Evolutionary conservation across 2,888 invertebrate genomes (phyloP), one percentile per base, ranked within the genome.

Genomic region (Diploptera punctata): DNA sequence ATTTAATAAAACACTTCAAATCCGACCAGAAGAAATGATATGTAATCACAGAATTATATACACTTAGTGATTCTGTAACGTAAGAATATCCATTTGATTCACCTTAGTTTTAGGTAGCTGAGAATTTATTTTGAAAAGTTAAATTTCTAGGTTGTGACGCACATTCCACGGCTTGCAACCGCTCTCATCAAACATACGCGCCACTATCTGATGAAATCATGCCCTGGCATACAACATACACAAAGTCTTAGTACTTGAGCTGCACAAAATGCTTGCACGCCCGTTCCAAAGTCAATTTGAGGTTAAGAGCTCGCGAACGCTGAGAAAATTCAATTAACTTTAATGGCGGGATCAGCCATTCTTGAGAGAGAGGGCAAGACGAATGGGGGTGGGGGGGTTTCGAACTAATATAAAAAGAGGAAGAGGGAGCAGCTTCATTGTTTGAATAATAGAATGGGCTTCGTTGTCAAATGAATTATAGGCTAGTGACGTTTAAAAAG

Each of bases 291-390:
- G 74, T 74, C 74, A 74, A 73, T 73, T 75, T 72, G 75, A 73
- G 73, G 73, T 75, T 73, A 75, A 75, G 67, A 73, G 73, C 72
- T 52, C 31, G 69, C 47, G 68, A 73, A 71, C 57, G 81, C 81
- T 24, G 79, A 82, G 83, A 82, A 84, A 85, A 85, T 85, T 85
- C 85, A 85, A 85, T 85, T 85, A 85, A 85, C 83, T 84, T 85
- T 85, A 85, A 85, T 84, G 84, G 84, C 81, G 81, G 83, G 83
- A 74, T 74, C 74, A 72, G 72, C 72, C 70, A 68, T 74, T 71
- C 71, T 67, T 67, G 61, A 70, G 61, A 65, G 52, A 43, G 24
- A 52, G 31, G n/a, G n/a, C n/a, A 65, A 68, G 68, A 69, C 71
- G 71, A 68, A 71, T 71, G 54, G 74, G 74, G 7, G 71, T 71